Evolutionary conservation across 2,888 invertebrate species (phyloP), one percentile per base, ranked within the genome.

Genomic region (Prosopocoilus inquinatus): DNA sequence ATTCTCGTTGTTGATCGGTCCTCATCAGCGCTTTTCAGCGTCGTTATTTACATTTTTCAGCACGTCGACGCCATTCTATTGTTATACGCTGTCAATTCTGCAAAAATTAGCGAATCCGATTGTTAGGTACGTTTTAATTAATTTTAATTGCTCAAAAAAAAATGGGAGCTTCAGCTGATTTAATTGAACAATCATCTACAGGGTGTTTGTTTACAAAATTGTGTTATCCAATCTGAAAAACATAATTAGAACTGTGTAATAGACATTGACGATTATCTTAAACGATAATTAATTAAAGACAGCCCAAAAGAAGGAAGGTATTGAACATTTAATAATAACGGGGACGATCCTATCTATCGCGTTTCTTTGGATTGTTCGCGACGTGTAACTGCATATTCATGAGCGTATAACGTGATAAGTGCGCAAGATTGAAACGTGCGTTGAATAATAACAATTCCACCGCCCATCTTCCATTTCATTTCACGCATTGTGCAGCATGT

Each of bases 401-500:
- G 47, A 41, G 41, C 45, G 53, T 43, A 53, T 53, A 47, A 52
- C 52, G 53, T 43, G 53, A 47, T 58, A 59, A 59, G 59, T 62
- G 54, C 58, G 54, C 47, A 57, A 56, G 60, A 57, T 52, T 43
- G 48, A 46, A 52, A 47, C 53, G 38, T 41, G 9, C 41, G 13
- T 28, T 28, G 20, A 28, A 28, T 28, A 28, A 28, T 28, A 11
- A 41, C 49, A 57, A 58, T 59, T 50, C 55, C 57, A 35, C 11
- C 44, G 35, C 36, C 51, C 47, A 57, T 60, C 62, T 60, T 60
- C 60, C 62, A 62, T 60, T 62, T 62, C 60, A 60, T 62, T 62
- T 62, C 57, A 57, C 57, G 57, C 58, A 60, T 60, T 62, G 57
- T 58, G 48, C 59, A 58, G 55, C 57, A 55, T 53, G 45, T 49